These are phyloP conservation scores for Elgonia sp. DNA, from an alignment of 2,888 invertebrate genomes.

Conservation along the genomic window DNA sequence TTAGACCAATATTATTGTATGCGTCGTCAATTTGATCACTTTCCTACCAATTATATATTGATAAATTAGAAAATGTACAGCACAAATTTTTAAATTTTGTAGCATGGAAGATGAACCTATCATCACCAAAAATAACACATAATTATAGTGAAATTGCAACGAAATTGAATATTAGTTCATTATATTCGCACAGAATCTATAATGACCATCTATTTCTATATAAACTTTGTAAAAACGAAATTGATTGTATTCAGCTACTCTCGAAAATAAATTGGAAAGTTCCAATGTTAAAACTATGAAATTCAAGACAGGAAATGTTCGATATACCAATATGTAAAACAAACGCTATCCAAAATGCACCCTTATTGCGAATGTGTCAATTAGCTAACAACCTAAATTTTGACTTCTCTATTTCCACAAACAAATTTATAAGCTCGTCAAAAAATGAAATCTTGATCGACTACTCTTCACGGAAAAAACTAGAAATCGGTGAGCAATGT, in stretches of 20 bases:
- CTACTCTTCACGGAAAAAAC: no score
- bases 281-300: no score
- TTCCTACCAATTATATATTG: background rate
- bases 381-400: no score
- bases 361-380: no score
- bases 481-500: no score
- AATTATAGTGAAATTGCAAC: background rate
- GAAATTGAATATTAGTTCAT: conserved; percentile 1
- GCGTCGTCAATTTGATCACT: background rate
- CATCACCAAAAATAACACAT: background rate
- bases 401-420: no score
- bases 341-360: no score
- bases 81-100: conserved; percentile 9
- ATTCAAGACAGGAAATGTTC: no score
- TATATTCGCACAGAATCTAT: background rate
- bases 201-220: background rate
- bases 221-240: background rate
- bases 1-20: conserved; percentile 3
- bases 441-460: no score
- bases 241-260: background rate
- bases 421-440: no score
- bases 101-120: background rate
- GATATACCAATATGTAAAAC: no score
- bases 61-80: background rate
- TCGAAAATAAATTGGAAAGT: no score